Evolutionary conservation across 2,797 vertebrate species (phyloP).

Genomic region (Atherinosoma microstoma): DNA sequence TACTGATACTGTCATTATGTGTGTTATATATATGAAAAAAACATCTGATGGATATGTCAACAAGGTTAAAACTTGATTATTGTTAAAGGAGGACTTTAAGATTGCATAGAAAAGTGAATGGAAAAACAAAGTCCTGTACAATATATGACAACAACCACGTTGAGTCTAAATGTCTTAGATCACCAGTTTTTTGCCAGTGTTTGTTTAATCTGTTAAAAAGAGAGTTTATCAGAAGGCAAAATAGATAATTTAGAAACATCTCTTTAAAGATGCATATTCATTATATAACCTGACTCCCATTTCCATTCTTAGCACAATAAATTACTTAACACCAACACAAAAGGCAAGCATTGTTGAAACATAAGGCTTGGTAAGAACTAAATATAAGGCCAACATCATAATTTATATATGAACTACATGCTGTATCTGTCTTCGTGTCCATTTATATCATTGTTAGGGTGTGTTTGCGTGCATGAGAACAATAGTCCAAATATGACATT

Average conservation of each 20-base stretch:
- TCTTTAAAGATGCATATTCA: constrained; percentile 10
- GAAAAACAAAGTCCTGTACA: background rate
- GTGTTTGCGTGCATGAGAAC: constrained; percentile 18
- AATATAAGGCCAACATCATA: constrained; percentile 35
- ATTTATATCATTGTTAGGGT: constrained; percentile 13
- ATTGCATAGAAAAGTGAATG: background rate
- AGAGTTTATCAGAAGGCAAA: background rate
- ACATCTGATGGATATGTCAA: background rate
- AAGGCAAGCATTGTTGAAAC: constrained; percentile 12
- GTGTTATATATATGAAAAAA: background rate
- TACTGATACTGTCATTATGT: background rate
- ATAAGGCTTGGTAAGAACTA: constrained; percentile 11
- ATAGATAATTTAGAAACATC: background rate
- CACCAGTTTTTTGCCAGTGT: background rate
- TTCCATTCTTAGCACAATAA: constrained; percentile 4
- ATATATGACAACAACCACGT: background rate
- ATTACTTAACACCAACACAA: constrained; percentile 25
- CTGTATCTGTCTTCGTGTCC: background rate
- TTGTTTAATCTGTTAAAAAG: background rate
- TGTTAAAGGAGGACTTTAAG: background rate
- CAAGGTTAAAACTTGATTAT: background rate
- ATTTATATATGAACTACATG: constrained; percentile 27
- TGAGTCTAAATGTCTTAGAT: background rate
- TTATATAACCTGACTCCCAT: constrained; percentile 1
- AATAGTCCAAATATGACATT: constrained; percentile 55